These are phyloP conservation scores for Rhagologus leucostigma DNA, from an alignment of 2,113 vertebrate species.

Conservation along the genomic window DNA sequence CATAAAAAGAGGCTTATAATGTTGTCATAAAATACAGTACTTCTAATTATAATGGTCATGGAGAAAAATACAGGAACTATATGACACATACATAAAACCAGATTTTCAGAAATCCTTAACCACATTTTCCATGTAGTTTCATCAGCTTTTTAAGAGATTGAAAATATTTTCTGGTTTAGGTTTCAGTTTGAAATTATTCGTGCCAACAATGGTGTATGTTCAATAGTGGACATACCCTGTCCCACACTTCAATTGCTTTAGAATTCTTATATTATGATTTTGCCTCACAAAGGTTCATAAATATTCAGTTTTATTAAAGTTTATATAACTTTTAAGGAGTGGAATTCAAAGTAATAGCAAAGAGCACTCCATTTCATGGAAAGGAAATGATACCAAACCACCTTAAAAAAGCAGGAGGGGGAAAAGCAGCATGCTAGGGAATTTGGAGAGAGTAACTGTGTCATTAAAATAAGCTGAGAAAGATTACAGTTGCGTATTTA, in stretches of 20 bases:
- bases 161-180: neutral
- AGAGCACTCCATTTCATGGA: neutral
- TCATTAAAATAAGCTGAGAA: conserved; percentile 40
- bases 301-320: neutral
- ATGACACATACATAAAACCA: neutral
- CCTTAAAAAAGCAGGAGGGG: neutral
- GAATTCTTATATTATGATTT: neutral
- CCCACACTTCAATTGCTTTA: neutral
- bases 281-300: neutral
- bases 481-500: conserved; percentile 38
- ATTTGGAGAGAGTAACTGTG: conserved; percentile 2
- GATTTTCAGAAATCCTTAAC: neutral
- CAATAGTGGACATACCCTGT: neutral
- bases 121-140: neutral
- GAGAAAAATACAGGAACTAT: neutral
- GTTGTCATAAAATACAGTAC: neutral
- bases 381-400: neutral
- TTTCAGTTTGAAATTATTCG: neutral
- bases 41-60: neutral
- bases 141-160: neutral
- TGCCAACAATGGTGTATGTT: neutral
- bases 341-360: neutral
- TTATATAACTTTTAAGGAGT: neutral
- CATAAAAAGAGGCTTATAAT: neutral
- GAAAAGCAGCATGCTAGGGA: neutral